Evolutionary conservation across 2,113 vertebrate genomes (phyloP), one percentile per base, ranked within the genome.

Genomic region (Fregetta grallaria): DNA sequence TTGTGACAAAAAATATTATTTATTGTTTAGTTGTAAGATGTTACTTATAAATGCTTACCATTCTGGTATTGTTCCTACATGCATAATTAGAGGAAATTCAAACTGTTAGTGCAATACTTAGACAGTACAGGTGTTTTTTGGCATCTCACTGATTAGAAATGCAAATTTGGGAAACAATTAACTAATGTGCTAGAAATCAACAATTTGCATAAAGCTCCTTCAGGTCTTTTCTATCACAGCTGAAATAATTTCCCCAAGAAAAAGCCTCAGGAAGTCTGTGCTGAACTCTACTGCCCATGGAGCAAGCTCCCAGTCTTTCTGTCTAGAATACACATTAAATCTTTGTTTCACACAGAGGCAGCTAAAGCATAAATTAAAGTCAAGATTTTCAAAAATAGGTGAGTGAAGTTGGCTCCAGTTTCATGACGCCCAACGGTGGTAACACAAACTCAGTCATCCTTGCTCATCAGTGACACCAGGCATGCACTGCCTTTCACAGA

Each of bases 121-220:
- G 52, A 89, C 78, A 78, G 73, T 67, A 90, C 70, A 91, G 92
- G 84, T 95, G 92, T 29, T 50, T 83, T 58, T 92, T 80, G 90
- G 82, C 65, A 94, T 96, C 94, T 94, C 95, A 71, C 47, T 66
- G 83, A 97, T 97, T 86, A 93, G 59, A 89, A 94, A 94, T 90
- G 95, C 91, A 86, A 94, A 97, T 97, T 20, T 86, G 81, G 85
- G 66, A 97, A 97, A 84, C 90, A 90, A 97, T 97, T 97, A 97
- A 92, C 82, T 94, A 86, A 95, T 38, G 91, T 78, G 74, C 30
- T 72, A 96, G 84, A 96, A 97, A 94, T 75, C 50, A 97, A 78
- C 88, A 62, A 93, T 75, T 90, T 96, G 58, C 80, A 94, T 88
- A 74, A 76, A 86, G 88, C 76, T 92, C 61, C 72, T 94, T 56